These are phyloP conservation scores for Echeneis naucrates DNA, from an alignment of 2,797 vertebrate species.

Conservation along the genomic window DNA sequence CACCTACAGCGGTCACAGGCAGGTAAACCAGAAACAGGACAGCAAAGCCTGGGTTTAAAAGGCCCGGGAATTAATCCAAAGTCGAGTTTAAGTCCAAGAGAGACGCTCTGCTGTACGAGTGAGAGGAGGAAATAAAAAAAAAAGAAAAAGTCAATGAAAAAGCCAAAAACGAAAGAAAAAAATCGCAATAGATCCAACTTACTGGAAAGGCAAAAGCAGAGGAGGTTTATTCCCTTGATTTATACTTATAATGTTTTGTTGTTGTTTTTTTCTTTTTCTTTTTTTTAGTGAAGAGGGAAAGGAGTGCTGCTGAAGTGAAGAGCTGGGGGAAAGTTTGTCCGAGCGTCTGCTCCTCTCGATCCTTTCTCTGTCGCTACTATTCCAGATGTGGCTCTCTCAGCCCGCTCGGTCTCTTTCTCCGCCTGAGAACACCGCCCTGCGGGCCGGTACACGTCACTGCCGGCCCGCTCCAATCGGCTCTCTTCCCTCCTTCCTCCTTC, in stretches of 20 bases:
- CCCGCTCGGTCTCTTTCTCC: slow-evolving; percentile 74
- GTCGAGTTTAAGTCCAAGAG: slow-evolving; percentile 49
- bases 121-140: too few species aligned
- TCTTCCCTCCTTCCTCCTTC: not conserved
- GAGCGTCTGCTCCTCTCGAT: slow-evolving; percentile 70
- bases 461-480: slow-evolving; percentile 45
- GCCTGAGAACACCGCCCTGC: slow-evolving; percentile 86
- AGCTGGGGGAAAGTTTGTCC: slow-evolving; percentile 54
- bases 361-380: slow-evolving; percentile 76
- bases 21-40: not conserved
- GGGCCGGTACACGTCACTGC: slow-evolving; percentile 82
- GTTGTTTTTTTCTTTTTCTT: too few species aligned
- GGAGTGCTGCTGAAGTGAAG: slow-evolving; percentile 54
- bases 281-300: not conserved
- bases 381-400: slow-evolving; percentile 86
- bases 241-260: too few species aligned
- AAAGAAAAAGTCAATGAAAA: slow-evolving; percentile 32
- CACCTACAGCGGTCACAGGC: fast-evolving
- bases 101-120: slow-evolving; percentile 41
- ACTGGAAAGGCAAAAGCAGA: slow-evolving; percentile 56
- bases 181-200: slow-evolving; percentile 72
- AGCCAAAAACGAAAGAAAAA: too few species aligned
- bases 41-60: not conserved
- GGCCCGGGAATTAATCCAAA: slow-evolving; percentile 54
- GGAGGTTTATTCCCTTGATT: slow-evolving; percentile 49